Base-by-base conservation (phyloP, 2,113 vertebrate genomes). In the Carassius carassius region DNA sequence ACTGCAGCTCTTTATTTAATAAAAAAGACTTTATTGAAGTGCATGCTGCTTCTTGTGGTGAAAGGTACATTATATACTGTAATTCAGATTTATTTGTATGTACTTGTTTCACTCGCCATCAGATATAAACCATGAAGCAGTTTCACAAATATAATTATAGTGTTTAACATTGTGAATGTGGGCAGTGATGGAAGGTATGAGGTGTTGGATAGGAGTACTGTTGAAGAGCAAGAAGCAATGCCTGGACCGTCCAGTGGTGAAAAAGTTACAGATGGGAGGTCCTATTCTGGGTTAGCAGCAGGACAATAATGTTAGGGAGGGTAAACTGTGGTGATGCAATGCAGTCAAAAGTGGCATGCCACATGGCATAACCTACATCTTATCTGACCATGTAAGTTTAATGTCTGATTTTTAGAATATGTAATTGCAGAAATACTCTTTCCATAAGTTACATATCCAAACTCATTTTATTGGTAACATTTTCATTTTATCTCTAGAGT, bases 191-290 rank as follows among this genome's bases (percentile, higher is more conserved):
- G 81, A 75, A 84, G 19, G 54, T 56, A 81, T 8, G 58, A 83
- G 47, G 81, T 79, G 67, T 72, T 84, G n/a, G 10, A 21, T 77
- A 8, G 60, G 3, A 85, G 35, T 73, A 80, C 58, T 80, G 78
- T 80, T 14, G 84, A 86, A 69, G 87, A 86, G 69, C 75, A 80
- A 81, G 65, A 69, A 76, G 81, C 84, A 82, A 69, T 80, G 75
- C 76, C 76, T 83, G 75, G 87, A 69, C 84, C 75, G 54, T 78
- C 80, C 16, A 12, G 44, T 65, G 83, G 25, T 80, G 69, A n/a
- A 83, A 5, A 54, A 32, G 79, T 23, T 83, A 21, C 49, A 16
- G 49, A 14, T 51, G 49, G 49, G 16, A 51, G 49, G 49, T 84
- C 25, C 79, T 81, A 58, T 49, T 83, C 54, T 32, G 23, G 25